A percentile compares a stretch with the other conserved stretches of the same genome.
Evolutionary conservation across 2,797 vertebrate genomes (phyloP).

Genomic region (Premnoplex brunnescens): DNA sequence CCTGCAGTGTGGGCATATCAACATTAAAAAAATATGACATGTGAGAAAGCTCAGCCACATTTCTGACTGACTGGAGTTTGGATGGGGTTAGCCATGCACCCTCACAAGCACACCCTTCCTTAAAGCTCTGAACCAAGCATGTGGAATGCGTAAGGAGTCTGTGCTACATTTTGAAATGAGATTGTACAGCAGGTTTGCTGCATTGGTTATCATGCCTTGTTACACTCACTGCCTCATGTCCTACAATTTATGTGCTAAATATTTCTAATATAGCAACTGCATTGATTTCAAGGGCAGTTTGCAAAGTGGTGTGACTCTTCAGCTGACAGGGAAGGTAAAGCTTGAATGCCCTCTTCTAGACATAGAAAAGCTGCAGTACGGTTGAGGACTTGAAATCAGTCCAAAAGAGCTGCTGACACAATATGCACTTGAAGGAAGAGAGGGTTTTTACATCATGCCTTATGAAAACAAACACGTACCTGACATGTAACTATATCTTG

Average conservation of each 20-base stretch:
- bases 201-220: not conserved
- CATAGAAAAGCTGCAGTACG: fast-evolving
- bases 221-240: not conserved
- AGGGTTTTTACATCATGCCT: not conserved
- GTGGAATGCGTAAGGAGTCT: not conserved
- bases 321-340: conserved; percentile 46
- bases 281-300: conserved; percentile 55
- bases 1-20: not conserved
- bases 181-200: conserved; percentile 13
- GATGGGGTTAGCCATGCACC: not conserved
- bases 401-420: conserved; percentile 7
- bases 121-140: not conserved
- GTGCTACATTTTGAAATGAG: not conserved
- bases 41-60: not conserved
- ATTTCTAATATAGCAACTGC: conserved; percentile 5
- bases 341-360: not conserved
- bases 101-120: not conserved
- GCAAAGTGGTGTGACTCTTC: conserved; percentile 1
- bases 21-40: not conserved
- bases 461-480: conserved; percentile 1
- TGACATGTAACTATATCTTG: not conserved
- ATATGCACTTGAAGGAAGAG: not conserved
- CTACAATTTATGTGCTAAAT: conserved; percentile 45
- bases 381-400: not conserved
- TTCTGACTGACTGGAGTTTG: not conserved